These are phyloP conservation scores for Empidonax traillii DNA, from an alignment of 2,113 vertebrate species.

Conservation along the genomic window DNA sequence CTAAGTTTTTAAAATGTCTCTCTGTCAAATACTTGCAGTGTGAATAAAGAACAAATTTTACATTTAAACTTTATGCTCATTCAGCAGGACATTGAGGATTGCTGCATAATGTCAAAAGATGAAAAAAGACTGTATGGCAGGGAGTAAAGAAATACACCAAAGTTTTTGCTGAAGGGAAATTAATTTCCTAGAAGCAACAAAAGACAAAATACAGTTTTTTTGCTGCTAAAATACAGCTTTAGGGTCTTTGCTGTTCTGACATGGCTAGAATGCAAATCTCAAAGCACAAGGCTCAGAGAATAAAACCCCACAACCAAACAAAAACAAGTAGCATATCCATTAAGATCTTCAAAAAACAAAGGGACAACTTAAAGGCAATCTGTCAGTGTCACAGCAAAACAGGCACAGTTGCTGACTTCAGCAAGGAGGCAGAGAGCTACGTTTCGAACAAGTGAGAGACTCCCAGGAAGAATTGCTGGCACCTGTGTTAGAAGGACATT, in stretches of 20 bases:
- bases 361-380: neutral
- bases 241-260: neutral
- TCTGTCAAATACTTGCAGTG: neutral
- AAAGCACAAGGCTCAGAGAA: neutral
- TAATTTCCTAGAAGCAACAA: neutral
- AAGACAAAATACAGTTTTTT: neutral
- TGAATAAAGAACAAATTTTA: neutral
- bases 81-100: neutral
- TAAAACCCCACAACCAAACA: neutral
- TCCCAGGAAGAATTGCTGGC: neutral
- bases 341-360: neutral
- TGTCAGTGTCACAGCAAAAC: neutral
- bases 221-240: neutral
- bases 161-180: neutral
- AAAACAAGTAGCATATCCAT: neutral
- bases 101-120: neutral
- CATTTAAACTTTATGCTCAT: neutral
- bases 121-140: neutral
- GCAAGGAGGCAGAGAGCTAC: neutral
- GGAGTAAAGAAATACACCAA: neutral
- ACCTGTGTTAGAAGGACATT: neutral
- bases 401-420: conserved; percentile 26
- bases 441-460: neutral
- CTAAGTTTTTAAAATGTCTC: neutral
- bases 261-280: neutral